These are phyloP conservation scores for Willisornis vidua DNA, from an alignment of 2,113 vertebrate genomes.

Conservation along the genomic window DNA sequence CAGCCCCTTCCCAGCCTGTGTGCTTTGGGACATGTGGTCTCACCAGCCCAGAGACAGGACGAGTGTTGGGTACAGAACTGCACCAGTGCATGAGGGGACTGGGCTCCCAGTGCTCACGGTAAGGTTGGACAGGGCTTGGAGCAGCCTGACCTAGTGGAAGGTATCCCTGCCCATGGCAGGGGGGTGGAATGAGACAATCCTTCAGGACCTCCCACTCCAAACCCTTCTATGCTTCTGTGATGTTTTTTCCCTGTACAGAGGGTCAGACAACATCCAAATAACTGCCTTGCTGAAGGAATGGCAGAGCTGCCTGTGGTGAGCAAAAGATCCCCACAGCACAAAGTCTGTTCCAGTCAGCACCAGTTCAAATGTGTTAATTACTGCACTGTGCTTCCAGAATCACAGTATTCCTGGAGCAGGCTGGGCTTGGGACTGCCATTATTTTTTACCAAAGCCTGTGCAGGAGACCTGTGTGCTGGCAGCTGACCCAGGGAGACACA, in stretches of 20 bases:
- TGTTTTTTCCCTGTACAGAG: background rate
- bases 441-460: background rate
- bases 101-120: background rate
- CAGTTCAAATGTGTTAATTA: background rate
- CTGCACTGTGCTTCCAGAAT: background rate
- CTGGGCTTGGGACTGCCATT: background rate
- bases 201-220: background rate
- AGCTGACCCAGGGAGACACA: background rate
- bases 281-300: background rate
- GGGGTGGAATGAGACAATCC: too few species aligned
- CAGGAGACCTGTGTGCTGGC: background rate
- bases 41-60: background rate
- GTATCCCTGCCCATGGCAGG: background rate
- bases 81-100: background rate
- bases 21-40: rapidly evolving
- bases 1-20: background rate
- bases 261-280: background rate
- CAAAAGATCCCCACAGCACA: background rate
- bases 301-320: background rate
- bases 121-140: background rate
- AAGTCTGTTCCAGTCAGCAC: background rate
- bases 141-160: background rate
- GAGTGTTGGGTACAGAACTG: background rate
- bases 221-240: background rate
- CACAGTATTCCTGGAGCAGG: background rate